A percentile compares a stretch with the other conserved stretches of the same genome.
phyloP scores from a whole-genome alignment of 2,888 invertebrate genomes.

The Lycophotia porphyrea region DNA sequence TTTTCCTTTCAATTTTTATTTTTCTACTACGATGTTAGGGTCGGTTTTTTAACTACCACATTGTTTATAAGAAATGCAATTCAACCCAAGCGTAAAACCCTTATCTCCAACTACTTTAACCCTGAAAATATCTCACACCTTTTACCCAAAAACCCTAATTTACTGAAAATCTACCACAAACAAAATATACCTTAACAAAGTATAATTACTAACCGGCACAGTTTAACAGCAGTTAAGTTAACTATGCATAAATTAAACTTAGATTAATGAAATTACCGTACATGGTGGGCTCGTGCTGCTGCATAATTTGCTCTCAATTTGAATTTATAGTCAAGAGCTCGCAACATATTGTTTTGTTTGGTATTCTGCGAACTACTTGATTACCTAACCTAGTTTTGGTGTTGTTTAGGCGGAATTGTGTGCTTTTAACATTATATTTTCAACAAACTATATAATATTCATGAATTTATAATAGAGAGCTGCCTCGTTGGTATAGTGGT shows the following conservation, averaged over 20 bases:
- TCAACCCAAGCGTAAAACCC: background rate
- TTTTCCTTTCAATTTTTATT: too few relatives aligned
- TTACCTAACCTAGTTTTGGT: constrained; percentile 33
- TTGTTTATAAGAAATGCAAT: background rate
- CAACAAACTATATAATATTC: constrained; percentile 2
- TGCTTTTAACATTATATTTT: constrained; percentile 7
- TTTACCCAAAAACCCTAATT: constrained; percentile 43
- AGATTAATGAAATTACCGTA: constrained; percentile 77
- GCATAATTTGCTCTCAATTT: constrained; percentile 75
- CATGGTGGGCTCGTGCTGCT: constrained; percentile 66
- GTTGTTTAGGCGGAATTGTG: background rate
- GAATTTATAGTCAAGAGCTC: constrained; percentile 69
- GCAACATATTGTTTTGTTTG: constrained; percentile 60
- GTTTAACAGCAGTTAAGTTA: constrained; percentile 67
- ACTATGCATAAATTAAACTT: constrained; percentile 76
- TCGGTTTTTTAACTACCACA: too few relatives aligned
- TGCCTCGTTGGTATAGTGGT: too few relatives aligned
- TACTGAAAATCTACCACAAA: constrained; percentile 44
- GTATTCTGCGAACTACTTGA: constrained; percentile 30
- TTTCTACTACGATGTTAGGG: too few relatives aligned
- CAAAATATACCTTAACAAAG: constrained; percentile 58
- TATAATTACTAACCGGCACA: constrained; percentile 61
- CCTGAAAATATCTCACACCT: constrained; percentile 27
- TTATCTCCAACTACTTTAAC: constrained; percentile 27
- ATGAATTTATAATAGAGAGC: background rate